Base-by-base conservation (phyloP, 2,113 vertebrate species). In the Cyprinus carpio region DNA sequence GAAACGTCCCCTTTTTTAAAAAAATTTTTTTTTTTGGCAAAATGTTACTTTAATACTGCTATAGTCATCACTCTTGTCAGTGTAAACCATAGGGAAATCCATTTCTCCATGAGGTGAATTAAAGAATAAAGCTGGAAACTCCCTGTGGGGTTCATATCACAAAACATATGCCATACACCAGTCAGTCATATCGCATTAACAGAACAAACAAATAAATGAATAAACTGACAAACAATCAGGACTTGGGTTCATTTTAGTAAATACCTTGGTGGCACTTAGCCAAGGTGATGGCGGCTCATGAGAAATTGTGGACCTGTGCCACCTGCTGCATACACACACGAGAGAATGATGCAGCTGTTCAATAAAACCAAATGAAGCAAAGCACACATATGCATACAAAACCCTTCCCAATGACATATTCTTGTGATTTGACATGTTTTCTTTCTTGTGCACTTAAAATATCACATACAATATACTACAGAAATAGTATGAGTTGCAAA, bases 161-260 rank as follows among this genome's bases (percentile, higher is more conserved):
- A 54, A 27, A 2, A 8, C n/a, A 75, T 16, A 43, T 29, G n/a
- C n/a, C n/a, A 37, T 37, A 27, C 8, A 27, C 49, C 74, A 54
- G 69, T 87, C 49, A 82, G 51, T 71, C 54, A 71, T 54, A 64
- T 18, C 23, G 10, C 62, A 43, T 25, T 74, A 27, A 29, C 67
- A 58, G 62, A 80, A 64, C n/a, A 74, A 69, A 64, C 2, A 12
- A 69, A 67, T 43, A 56, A 69, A 64, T 1, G 11, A 69, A 67
- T 43, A n/a, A 43, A 81, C n/a, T 67, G 51, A 46, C 27, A 84
- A 71, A 29, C 16, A 75, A 37, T 58, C 58, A 67, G 6, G 8
- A 67, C 62, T 31, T 37, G 49, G 15, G 69, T 87, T 78, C 51
- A 54, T 74, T 82, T 74, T 18, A 85, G 15, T 51, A 65, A 75